Evolutionary conservation across 2,113 vertebrate genomes (phyloP), one percentile per base, ranked within the genome.

Genomic region (Patagioenas fasciata): DNA sequence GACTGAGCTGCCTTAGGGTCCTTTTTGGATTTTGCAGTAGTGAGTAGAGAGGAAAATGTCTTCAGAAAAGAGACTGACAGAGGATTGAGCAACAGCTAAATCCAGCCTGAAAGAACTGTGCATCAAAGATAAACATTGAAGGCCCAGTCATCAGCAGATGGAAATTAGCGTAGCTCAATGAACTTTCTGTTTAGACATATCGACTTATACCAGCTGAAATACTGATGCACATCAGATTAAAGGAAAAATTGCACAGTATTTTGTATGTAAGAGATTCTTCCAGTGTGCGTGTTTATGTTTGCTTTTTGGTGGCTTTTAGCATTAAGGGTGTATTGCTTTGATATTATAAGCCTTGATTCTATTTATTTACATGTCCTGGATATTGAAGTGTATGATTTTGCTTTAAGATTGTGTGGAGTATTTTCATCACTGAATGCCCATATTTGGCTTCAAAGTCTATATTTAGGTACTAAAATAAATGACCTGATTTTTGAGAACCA

Each of bases 381-480:
- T 85, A 57, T 28, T 72, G 44, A 73, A 80, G 42, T 47, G 14
- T 14, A 28, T 75, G 32, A 32, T 69, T 85, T 82, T 85, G 13
- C 23, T 83, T 85, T 61, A 51, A 64, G 44, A 53, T 32, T 70
- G 6, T 77, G 40, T 73, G 73, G 31, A 42, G 7, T 80, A 32
- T 93, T 88, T 85, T 93, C 11, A 48, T 54, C 44, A 56, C 9
- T 10, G 40, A 83, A 81, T 82, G 24, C 32, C 40, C 13, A 2
- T 80, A 54, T 54, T 80, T 91, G 66, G 8, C 74, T 88, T 90
- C 47, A 36, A 77, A 80, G 56, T 83, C 64, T 90, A 13, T 58
- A 56, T 89, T 95, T 91, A 91, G 23, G 9, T 60, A 31, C 61
- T 78, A 53, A 92, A 94, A 67, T 80, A 90, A 84, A 44, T 89